Conservation (phyloP, 92 coral and sea anemone genomes). For the Parazoanthus swiftii region DNA sequence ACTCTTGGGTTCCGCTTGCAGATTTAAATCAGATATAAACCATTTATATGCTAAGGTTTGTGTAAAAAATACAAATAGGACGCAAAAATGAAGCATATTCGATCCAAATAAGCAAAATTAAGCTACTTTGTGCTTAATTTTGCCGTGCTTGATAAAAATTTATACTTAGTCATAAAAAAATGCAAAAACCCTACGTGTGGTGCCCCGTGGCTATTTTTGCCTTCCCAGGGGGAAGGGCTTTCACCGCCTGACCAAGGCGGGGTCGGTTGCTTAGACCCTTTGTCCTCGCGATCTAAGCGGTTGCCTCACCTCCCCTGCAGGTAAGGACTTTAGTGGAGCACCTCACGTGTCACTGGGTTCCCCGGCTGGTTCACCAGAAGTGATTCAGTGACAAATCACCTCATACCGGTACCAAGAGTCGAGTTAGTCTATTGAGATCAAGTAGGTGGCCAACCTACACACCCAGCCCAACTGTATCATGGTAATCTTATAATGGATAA, state of each 20-base stretch:
- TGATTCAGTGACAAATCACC: no score
- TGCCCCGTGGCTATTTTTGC: background rate
- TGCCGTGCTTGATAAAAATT: background rate
- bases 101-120: no score
- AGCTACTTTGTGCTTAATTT: no score
- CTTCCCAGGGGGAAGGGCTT: constrained; percentile 25
- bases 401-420: no score
- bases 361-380: no score
- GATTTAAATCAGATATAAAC: no score
- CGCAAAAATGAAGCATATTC: no score
- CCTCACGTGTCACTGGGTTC: constrained; percentile 20
- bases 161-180: constrained; percentile 7
- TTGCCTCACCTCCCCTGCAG: constrained; percentile 26
- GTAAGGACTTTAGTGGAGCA: constrained; percentile 30
- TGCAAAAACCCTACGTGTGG: constrained; percentile 1
- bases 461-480: background rate
- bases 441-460: constrained; percentile 6
- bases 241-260: constrained; percentile 22
- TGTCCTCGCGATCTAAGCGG: constrained; percentile 24
- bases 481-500: background rate
- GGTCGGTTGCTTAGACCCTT: constrained; percentile 25
- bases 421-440: background rate
- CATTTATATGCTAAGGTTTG: no score
- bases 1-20: no score
- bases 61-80: no score